Conservation (phyloP, 1,140 invertebrate species). For the Coptotermes formosanus region DNA sequence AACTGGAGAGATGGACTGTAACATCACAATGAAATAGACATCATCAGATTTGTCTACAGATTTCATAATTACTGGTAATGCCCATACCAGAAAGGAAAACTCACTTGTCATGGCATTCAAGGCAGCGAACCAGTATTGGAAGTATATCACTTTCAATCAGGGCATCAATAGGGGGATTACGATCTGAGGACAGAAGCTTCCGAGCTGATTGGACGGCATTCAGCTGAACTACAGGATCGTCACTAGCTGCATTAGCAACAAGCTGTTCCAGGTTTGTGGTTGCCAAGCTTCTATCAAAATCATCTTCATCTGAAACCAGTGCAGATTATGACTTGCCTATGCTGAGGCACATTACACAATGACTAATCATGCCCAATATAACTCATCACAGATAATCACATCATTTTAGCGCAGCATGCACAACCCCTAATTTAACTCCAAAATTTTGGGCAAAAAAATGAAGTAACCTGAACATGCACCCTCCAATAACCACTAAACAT, state of each 20-base stretch:
- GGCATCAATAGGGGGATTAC: constrained; percentile 98
- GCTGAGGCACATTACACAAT: too few relatives aligned
- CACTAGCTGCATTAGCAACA: constrained; percentile 70
- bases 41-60: not conserved
- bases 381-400: too few relatives aligned
- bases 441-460: constrained; percentile 24
- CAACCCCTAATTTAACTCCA: constrained; percentile 4
- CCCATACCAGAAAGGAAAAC: constrained; percentile 21
- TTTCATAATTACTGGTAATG: too few relatives aligned
- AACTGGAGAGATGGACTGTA: constrained; percentile 90
- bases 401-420: too few relatives aligned
- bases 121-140: constrained; percentile 88
- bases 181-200: constrained; percentile 93
- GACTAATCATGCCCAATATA: not conserved
- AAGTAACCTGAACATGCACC: not conserved
- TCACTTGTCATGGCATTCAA: constrained; percentile 77
- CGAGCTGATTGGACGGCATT: constrained; percentile 82
- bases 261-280: constrained; percentile 66
- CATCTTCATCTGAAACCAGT: constrained; percentile 62
- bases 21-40: not conserved
- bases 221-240: constrained; percentile 71
- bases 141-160: constrained; percentile 92
- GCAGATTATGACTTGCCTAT: not conserved
- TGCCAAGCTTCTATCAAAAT: constrained; percentile 65
- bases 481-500: too few relatives aligned